These are phyloP conservation scores for Ceuthmochares aereus DNA, from an alignment of 2,113 vertebrate species.

Conservation along the genomic window DNA sequence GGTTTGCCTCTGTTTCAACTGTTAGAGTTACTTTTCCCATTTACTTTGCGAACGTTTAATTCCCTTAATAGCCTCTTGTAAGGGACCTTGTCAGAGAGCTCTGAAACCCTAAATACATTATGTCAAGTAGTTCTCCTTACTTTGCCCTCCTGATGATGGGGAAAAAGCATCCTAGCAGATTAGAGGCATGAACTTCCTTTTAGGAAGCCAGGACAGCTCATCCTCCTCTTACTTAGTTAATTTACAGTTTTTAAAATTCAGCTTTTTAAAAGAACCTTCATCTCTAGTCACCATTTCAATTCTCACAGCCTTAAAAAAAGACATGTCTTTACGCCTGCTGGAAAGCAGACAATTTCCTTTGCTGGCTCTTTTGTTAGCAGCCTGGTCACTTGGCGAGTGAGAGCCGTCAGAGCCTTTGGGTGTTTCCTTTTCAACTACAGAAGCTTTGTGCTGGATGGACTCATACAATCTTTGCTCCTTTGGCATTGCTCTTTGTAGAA, in stretches of 20 bases:
- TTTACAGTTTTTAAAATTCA: slow-evolving; percentile 17
- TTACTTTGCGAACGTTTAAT: neutral
- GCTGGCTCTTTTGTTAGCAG: slow-evolving; percentile 20
- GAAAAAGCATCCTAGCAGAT: slow-evolving; percentile 30
- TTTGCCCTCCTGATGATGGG: neutral
- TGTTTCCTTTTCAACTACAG: slow-evolving; percentile 40
- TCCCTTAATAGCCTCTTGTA: slow-evolving; percentile 30
- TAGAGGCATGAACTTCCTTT: slow-evolving; percentile 32
- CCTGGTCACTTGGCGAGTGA: neutral
- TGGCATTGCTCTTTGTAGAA: neutral
- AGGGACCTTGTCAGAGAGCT: slow-evolving; percentile 40
- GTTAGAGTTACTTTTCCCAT: slow-evolving; percentile 26
- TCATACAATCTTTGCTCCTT: neutral
- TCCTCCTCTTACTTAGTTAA: slow-evolving; percentile 8
- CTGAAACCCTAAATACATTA: slow-evolving; percentile 43
- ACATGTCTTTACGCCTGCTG: neutral
- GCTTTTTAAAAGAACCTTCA: slow-evolving; percentile 20
- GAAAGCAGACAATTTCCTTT: neutral
- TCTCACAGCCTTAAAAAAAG: slow-evolving; percentile 16
- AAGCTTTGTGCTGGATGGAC: neutral
- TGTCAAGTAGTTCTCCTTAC: slow-evolving; percentile 43
- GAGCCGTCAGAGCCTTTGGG: slow-evolving; percentile 18
- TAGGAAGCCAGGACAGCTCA: neutral
- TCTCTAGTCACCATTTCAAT: neutral
- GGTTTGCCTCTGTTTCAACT: neutral